phyloP scores from a whole-genome alignment of 1,140 invertebrate genomes.

The Orussus abietinus region DNA sequence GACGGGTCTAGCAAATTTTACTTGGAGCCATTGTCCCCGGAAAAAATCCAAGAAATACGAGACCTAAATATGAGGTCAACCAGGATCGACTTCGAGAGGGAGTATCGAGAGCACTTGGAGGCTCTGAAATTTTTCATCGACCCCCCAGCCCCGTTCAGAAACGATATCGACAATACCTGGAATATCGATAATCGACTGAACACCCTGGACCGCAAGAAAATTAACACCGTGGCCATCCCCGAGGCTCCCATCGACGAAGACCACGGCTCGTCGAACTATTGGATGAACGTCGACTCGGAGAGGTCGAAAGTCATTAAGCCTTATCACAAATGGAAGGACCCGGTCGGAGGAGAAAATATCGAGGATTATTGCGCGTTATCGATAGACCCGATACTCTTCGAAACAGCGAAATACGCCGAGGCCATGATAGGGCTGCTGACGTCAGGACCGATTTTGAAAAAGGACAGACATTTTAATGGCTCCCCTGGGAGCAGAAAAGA shows the following conservation, averaged over 20 bases:
- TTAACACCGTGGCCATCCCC: conserved; percentile 46
- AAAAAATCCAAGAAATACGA: neutral
- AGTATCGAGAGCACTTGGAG: conserved; percentile 36
- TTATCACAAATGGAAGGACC: too few species aligned
- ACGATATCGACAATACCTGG: conserved; percentile 19
- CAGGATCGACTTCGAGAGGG: conserved; percentile 22
- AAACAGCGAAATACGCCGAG: conserved; percentile 18
- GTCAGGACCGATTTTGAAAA: conserved; percentile 24
- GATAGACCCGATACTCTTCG: too few species aligned
- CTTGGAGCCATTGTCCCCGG: conserved; percentile 4
- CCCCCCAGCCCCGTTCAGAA: conserved; percentile 29
- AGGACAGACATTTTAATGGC: conserved; percentile 16
- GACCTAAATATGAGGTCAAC: neutral
- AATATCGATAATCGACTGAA: conserved; percentile 36
- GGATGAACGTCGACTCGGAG: too few species aligned
- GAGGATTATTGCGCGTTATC: neutral
- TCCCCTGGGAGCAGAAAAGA: conserved; percentile 15
- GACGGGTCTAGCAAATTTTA: conserved; percentile 6
- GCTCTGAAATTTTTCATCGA: conserved; percentile 40
- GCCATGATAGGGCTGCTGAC: conserved; percentile 30
- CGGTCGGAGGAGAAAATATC: too few species aligned
- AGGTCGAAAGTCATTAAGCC: too few species aligned
- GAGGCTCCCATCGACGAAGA: too few species aligned
- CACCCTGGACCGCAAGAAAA: conserved; percentile 40
- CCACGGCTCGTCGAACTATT: neutral